Evolutionary conservation across 2,888 invertebrate species (phyloP), one percentile per base, ranked within the genome.

Genomic region (Phalera bucephala): DNA sequence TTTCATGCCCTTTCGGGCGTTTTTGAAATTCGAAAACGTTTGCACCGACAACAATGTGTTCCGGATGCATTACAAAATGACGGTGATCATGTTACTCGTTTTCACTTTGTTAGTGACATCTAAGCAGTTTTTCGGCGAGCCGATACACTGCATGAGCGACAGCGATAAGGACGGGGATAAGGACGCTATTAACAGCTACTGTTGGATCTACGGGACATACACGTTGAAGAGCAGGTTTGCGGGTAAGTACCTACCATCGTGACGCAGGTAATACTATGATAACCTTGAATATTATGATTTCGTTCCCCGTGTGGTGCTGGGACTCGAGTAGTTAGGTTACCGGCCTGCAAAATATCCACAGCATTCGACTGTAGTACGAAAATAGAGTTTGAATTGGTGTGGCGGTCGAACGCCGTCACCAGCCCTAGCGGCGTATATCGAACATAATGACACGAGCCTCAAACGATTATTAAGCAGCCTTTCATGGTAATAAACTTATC

Each of bases 51-150:
- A 95, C 71, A 92, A 92, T 58, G 90, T 95, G 5, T 95, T 95
- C 69, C 92, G 93, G 27, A 84, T 95, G 68, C 95, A 95, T 75
- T 95, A 94, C 68, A 93, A 93, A 68, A 89, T 92, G 20, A 94
- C 95, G 0, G 93, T 94, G 31, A 91, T 94, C 31, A 90, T 96
- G 64, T 80, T 96, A 41, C 81, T 95, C 23, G 91, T 93, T 13
- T 95, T 94, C 76, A 93, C 94, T 1, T 80, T 95, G 58, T 72
- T 96, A 57, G 92, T 96, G 27, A 94, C 95, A 13, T 93, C 95
- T 8, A 94, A 95, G 63, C 95, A 96, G 74, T 96, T 95, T 80
- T 95, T 96, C 59, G 96, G 96, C 0, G 95, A 96, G 58, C 96
- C 96, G 0, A 95, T 97, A 33, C 92, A 94, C 59, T 96, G 96